A percentile compares a stretch with the other conserved stretches of the same genome.
Evolutionary conservation across 2,797 vertebrate species (phyloP).

Genomic region (Scarus forsteni): DNA sequence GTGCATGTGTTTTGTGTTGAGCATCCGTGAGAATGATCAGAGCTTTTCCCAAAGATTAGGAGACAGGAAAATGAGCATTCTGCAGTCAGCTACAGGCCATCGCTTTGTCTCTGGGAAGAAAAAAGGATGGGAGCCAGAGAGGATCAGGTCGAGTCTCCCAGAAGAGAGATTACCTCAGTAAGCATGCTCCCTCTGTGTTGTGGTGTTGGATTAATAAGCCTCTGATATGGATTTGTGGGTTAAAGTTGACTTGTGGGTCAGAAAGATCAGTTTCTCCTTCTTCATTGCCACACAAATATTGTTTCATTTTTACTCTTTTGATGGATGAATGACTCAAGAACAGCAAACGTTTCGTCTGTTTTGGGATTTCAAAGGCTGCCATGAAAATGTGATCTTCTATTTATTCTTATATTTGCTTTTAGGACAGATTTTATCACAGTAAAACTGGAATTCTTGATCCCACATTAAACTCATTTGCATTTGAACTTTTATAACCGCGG

Average conservation of each 20-base stretch:
- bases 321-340: neutral
- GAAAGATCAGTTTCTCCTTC: slow-evolving; percentile 19
- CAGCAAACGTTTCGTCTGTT: neutral
- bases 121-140: slow-evolving; percentile 19
- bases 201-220: slow-evolving; percentile 51
- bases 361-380: neutral
- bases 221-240: slow-evolving; percentile 53
- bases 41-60: slow-evolving; percentile 43
- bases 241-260: slow-evolving; percentile 57
- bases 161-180: slow-evolving; percentile 55
- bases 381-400: neutral
- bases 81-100: slow-evolving; percentile 28
- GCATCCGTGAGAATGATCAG: slow-evolving; percentile 41
- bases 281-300: slow-evolving; percentile 8
- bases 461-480: neutral
- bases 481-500: neutral
- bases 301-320: neutral
- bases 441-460: neutral
- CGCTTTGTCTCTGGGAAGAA: slow-evolving; percentile 34
- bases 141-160: slow-evolving; percentile 55
- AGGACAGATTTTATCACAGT: too few relatives aligned
- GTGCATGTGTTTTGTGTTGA: slow-evolving; percentile 59
- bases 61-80: slow-evolving; percentile 43
- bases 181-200: slow-evolving; percentile 39
- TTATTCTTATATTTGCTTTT: neutral